phyloP scores from a whole-genome alignment of 53 echinoderm and acorn worm species.

The Paracentrotus lividus region DNA sequence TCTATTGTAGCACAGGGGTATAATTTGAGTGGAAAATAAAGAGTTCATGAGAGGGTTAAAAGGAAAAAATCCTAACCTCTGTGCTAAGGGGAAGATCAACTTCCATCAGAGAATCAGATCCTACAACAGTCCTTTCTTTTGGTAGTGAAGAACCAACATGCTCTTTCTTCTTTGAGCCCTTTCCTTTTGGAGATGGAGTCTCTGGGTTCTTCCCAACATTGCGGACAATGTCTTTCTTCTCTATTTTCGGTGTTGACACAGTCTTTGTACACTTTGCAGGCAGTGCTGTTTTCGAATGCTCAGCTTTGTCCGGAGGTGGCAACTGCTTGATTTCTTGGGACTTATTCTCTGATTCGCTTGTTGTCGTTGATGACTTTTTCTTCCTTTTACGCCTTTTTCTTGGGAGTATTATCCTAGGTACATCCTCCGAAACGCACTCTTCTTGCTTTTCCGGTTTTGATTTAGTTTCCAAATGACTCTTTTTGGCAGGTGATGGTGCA shows the following conservation, averaged over 20 bases:
- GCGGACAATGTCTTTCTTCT: neutral
- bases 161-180: neutral
- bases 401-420: neutral
- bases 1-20: neutral
- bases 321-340: neutral
- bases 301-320: neutral
- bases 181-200: neutral
- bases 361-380: neutral
- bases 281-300: neutral
- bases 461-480: neutral
- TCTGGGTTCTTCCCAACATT: neutral
- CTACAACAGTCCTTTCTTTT: neutral
- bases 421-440: neutral
- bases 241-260: neutral
- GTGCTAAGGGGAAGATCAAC: conserved; percentile 18
- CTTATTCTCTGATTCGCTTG: neutral
- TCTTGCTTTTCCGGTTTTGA: neutral
- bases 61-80: neutral
- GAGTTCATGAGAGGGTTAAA: neutral
- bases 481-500: neutral
- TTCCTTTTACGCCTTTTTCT: neutral
- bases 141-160: neutral
- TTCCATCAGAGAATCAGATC: conserved; percentile 29
- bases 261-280: neutral
- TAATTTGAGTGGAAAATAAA: neutral